Percentiles rank a stretch among this genome's conserved stretches.
Evolutionary conservation across 1,140 invertebrate genomes (phyloP).

Genomic region (Trissolcus basalis): DNA sequence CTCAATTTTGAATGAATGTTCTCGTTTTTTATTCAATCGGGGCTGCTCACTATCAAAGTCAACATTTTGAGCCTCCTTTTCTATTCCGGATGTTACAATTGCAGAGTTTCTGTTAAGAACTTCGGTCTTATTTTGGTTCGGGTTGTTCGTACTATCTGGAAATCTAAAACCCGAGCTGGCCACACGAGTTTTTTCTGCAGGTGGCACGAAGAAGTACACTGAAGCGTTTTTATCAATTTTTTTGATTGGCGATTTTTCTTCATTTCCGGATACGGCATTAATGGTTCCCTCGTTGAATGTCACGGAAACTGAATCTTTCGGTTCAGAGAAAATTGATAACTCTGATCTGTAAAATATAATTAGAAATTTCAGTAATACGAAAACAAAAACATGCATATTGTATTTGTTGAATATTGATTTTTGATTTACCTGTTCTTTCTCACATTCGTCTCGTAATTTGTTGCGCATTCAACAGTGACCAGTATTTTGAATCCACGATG

Average conservation of each 20-base stretch:
- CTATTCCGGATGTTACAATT: too few relatives aligned
- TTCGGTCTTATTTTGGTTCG: too few relatives aligned
- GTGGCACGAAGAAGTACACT: constrained; percentile 37
- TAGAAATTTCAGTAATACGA: too few relatives aligned
- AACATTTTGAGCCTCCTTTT: too few relatives aligned
- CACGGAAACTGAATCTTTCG: too few relatives aligned
- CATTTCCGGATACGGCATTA: not conserved
- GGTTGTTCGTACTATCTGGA: not conserved
- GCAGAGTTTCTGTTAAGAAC: too few relatives aligned
- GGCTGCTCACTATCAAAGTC: constrained; percentile 16
- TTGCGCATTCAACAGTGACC: constrained; percentile 59
- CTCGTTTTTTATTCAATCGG: not conserved
- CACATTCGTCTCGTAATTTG: constrained; percentile 12
- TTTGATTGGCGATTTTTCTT: constrained; percentile 2
- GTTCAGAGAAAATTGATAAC: too few relatives aligned
- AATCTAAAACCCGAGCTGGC: not conserved
- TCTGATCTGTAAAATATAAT: too few relatives aligned
- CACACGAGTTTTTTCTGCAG: constrained; percentile 6
- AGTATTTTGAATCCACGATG: constrained; percentile 76
- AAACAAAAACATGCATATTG: too few relatives aligned
- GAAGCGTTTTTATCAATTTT: not conserved
- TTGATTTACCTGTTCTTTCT: constrained; percentile 23
- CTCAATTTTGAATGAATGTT: constrained; percentile 14
- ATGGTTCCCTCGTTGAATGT: too few relatives aligned
- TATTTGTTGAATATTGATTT: not conserved